Conservation (phyloP, 1,140 invertebrate genomes). For the Steinernema khuongi region DNA sequence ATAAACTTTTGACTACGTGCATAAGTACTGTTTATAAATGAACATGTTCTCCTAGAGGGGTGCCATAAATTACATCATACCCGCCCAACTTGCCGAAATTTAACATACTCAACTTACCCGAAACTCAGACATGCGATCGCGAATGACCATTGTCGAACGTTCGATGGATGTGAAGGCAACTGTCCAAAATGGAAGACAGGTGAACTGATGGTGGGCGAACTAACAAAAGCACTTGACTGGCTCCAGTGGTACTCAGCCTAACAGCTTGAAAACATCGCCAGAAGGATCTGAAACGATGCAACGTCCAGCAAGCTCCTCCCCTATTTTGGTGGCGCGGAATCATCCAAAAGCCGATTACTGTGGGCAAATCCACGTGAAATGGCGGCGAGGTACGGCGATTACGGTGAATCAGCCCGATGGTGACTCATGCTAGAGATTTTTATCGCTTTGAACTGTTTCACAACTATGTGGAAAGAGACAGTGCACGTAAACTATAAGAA, state of each 20-base stretch:
- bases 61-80: neutral
- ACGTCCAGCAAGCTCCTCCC: neutral
- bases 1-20: too few relatives aligned
- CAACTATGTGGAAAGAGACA: too few relatives aligned
- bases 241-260: neutral
- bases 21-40: neutral
- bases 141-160: neutral
- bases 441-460: too few relatives aligned
- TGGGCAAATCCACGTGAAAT: neutral
- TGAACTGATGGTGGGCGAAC: neutral
- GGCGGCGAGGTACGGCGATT: too few relatives aligned
- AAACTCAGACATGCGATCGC: conserved; percentile 2
- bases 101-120: neutral
- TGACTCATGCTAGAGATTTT: too few relatives aligned
- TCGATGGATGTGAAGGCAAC: neutral
- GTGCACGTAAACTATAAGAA: too few relatives aligned
- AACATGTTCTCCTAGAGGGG: neutral
- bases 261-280: neutral
- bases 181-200: neutral
- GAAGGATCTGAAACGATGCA: neutral
- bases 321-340: neutral
- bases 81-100: too few relatives aligned
- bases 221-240: neutral
- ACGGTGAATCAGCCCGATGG: too few relatives aligned
- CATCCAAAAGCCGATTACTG: neutral